These are phyloP conservation scores for Atta cephalotes DNA, from an alignment of 1,140 invertebrate genomes.

Conservation along the genomic window DNA sequence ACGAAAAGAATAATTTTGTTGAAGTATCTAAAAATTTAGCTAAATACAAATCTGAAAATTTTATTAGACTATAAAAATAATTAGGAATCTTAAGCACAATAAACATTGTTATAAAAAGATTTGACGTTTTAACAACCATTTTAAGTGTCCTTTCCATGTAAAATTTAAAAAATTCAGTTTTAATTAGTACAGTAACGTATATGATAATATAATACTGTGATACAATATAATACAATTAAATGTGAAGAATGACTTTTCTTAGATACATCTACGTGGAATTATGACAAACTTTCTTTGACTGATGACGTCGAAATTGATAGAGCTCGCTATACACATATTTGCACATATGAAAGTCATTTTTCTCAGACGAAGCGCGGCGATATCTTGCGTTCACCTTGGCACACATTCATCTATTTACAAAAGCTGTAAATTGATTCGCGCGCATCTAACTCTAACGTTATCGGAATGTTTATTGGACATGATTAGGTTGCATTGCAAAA, in stretches of 20 bases:
- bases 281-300: not conserved
- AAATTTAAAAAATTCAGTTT: not conserved
- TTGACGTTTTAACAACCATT: too few relatives aligned
- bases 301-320: not conserved
- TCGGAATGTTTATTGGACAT: conserved; percentile 7
- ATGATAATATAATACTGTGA: not conserved
- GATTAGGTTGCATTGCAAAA: conserved; percentile 5
- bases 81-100: too few relatives aligned
- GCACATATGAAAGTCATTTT: conserved; percentile 61
- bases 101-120: too few relatives aligned
- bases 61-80: too few relatives aligned
- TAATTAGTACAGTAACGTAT: not conserved
- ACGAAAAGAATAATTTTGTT: not conserved
- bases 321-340: not conserved
- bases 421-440: conserved; percentile 50
- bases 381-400: conserved; percentile 79
- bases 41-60: too few relatives aligned
- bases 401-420: conserved; percentile 73
- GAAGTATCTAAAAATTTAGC: too few relatives aligned
- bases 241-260: not conserved
- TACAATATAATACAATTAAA: not conserved
- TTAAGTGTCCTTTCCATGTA: too few relatives aligned
- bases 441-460: not conserved
- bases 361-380: conserved; percentile 42
- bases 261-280: not conserved